Evolutionary conservation across 2,113 vertebrate species (phyloP).

Genomic region (Varanus salvator): DNA sequence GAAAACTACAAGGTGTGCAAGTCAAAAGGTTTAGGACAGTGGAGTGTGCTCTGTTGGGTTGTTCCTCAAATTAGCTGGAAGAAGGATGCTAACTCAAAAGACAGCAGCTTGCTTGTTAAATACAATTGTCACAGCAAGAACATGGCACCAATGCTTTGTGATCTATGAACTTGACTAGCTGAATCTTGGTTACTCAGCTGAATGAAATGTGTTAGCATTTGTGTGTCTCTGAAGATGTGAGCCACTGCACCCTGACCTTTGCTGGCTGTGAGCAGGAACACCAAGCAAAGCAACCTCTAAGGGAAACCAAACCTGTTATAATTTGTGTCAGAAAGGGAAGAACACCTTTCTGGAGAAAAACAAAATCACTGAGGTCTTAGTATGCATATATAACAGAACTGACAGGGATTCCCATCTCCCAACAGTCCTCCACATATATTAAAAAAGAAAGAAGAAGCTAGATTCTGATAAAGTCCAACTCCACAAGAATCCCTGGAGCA

Average conservation of each 20-base stretch:
- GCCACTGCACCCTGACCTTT: slow-evolving; percentile 11
- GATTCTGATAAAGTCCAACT: neutral
- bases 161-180: slow-evolving; percentile 16
- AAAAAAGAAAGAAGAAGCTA: neutral
- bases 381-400: neutral
- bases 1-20: neutral
- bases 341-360: neutral
- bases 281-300: neutral
- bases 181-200: slow-evolving; percentile 3
- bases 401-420: neutral
- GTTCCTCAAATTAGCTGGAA: neutral
- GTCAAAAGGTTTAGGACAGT: neutral
- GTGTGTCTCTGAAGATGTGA: neutral
- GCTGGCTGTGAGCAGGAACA: slow-evolving; percentile 11
- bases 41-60: neutral
- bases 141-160: neutral
- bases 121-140: neutral
- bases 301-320: neutral
- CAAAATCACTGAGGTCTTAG: neutral
- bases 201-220: slow-evolving; percentile 39
- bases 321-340: neutral
- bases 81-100: neutral
- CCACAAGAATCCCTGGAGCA: neutral
- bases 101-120: neutral
- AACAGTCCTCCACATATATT: neutral